Percentiles rank a stretch among this genome's conserved stretches.
These are phyloP conservation scores for Brachystomella parvula DNA, from an alignment of 1,140 invertebrate genomes.

Conservation along the genomic window DNA sequence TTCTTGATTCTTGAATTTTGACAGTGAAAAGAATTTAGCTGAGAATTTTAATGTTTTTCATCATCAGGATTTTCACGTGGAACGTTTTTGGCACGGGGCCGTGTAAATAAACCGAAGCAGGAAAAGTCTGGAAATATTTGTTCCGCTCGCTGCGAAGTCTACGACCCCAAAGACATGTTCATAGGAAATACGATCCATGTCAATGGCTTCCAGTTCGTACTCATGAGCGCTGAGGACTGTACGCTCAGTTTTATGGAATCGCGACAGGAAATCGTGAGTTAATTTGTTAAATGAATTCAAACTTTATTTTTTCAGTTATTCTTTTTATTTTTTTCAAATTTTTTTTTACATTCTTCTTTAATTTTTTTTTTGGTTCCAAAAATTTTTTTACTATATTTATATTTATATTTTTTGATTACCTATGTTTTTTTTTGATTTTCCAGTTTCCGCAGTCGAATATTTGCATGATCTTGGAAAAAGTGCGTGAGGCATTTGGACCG, in stretches of 20 bases:
- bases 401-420: too few relatives aligned
- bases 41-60: background rate
- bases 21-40: background rate
- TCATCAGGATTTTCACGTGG: constrained; percentile 46
- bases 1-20: constrained; percentile 49
- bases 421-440: background rate
- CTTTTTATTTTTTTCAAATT: too few relatives aligned
- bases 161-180: constrained; percentile 67
- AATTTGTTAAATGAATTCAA: constrained; percentile 9
- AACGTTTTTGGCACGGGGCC: constrained; percentile 57
- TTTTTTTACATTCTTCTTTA: too few relatives aligned
- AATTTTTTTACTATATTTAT: too few relatives aligned
- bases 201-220: constrained; percentile 64
- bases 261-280: constrained; percentile 60
- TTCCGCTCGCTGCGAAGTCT: constrained; percentile 61
- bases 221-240: constrained; percentile 76
- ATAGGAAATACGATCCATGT: constrained; percentile 66
- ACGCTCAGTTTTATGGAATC: constrained; percentile 77
- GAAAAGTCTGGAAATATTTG: constrained; percentile 53
- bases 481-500: constrained; percentile 28
- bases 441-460: constrained; percentile 33
- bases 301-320: too few relatives aligned
- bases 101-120: constrained; percentile 65
- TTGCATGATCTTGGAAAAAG: constrained; percentile 25
- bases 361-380: too few relatives aligned